A percentile compares a stretch with the other conserved stretches of the same genome.
These are phyloP conservation scores for Lasius fuliginosus DNA, from an alignment of 2,888 invertebrate genomes.

Conservation along the genomic window DNA sequence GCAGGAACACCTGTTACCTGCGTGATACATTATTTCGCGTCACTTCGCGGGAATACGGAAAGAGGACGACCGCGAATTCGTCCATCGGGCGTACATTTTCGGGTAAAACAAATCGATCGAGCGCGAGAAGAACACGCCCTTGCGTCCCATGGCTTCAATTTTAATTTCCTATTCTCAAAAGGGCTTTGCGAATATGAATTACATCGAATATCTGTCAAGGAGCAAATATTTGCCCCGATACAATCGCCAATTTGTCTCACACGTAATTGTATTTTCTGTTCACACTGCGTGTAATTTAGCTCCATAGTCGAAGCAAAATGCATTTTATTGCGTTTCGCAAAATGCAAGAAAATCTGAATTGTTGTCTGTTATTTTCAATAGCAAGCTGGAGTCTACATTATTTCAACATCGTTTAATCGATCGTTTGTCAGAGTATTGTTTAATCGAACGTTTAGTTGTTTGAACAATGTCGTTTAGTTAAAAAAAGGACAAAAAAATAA, in stretches of 20 bases:
- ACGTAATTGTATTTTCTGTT: constrained; percentile 25
- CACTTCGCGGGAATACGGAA: constrained; percentile 37
- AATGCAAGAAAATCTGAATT: constrained; percentile 11
- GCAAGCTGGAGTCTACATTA: too few species aligned
- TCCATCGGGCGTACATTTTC: constrained; percentile 25
- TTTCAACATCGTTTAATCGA: constrained; percentile 8
- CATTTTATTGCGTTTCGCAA: constrained; percentile 14
- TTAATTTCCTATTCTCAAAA: constrained; percentile 37
- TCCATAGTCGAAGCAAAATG: neutral
- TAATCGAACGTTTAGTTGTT: constrained; percentile 35
- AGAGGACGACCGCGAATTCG: constrained; percentile 2
- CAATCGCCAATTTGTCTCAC: constrained; percentile 40
- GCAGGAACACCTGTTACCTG: constrained; percentile 69
- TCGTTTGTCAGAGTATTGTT: constrained; percentile 38
- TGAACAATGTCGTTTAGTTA: constrained; percentile 36
- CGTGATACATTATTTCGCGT: constrained; percentile 60
- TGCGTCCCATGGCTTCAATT: constrained; percentile 29
- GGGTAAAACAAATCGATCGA: constrained; percentile 49
- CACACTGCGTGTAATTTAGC: constrained; percentile 15
- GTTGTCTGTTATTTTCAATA: constrained; percentile 31
- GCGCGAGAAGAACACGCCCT: constrained; percentile 44
- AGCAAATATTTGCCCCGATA: constrained; percentile 25
- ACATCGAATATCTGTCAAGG: constrained; percentile 26
- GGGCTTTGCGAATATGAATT: neutral
- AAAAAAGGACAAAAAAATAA: neutral